phyloP scores from a whole-genome alignment of 1,140 invertebrate genomes.

The Tyrophagus putrescentiae region DNA sequence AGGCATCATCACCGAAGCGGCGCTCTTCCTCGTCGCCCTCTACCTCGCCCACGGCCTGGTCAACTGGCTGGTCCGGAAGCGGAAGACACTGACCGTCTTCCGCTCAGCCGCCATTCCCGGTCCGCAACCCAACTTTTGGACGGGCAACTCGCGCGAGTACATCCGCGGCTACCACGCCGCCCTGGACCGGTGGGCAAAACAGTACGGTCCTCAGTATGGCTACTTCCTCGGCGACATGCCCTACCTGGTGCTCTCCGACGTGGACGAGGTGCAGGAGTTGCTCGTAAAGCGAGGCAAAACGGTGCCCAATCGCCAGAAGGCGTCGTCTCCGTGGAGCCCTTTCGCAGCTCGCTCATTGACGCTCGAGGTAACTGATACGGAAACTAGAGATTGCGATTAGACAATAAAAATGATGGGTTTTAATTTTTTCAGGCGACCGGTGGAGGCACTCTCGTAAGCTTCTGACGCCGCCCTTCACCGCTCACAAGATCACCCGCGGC shows the following conservation, averaged over 20 bases:
- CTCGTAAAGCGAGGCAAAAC: slow-evolving; percentile 21
- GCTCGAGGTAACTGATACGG: slow-evolving; percentile 31
- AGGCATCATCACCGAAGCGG: too few relatives aligned
- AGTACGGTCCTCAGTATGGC: slow-evolving; percentile 33
- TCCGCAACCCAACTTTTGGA: not conserved
- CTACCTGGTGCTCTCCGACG: slow-evolving; percentile 32
- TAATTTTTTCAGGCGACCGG: slow-evolving; percentile 16
- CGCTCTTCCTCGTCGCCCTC: not conserved
- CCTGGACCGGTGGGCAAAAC: slow-evolving; percentile 30
- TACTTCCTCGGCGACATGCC: slow-evolving; percentile 32
- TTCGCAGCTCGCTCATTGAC: slow-evolving; percentile 29
- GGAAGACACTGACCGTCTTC: not conserved
- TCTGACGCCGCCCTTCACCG: not conserved
- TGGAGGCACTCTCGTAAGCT: slow-evolving; percentile 3
- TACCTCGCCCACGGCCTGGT: not conserved
- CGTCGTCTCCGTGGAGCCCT: slow-evolving; percentile 30
- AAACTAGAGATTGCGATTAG: slow-evolving; percentile 12
- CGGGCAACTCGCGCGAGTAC: not conserved
- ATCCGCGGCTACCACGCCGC: slow-evolving; percentile 19
- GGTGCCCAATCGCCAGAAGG: slow-evolving; percentile 29
- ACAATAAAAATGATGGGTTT: slow-evolving; percentile 3
- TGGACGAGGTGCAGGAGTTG: slow-evolving; percentile 30
- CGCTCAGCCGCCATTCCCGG: not conserved
- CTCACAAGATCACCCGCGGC: not conserved
- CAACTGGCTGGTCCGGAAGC: not conserved